Evolutionary conservation across 2,797 vertebrate species (phyloP).

Genomic region (Trichosurus vulpecula): DNA sequence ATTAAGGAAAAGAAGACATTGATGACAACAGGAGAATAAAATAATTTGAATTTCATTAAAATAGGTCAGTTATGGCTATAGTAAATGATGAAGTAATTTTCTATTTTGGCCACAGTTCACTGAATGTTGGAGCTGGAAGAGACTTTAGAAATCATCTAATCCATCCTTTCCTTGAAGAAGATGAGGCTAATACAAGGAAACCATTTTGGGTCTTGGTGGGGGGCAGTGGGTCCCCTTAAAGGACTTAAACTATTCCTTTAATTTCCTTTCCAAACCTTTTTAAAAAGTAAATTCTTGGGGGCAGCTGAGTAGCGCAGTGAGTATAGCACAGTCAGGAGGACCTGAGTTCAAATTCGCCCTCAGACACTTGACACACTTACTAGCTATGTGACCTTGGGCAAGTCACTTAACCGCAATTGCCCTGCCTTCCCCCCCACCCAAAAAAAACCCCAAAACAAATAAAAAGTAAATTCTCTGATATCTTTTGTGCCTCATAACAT

Average conservation of each 20-base stretch:
- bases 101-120: background rate
- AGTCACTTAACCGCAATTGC: too few relatives aligned
- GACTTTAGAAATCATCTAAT: background rate
- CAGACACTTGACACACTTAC: too few relatives aligned
- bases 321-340: too few relatives aligned
- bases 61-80: background rate
- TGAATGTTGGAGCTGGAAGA: background rate
- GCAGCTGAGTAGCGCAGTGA: too few relatives aligned
- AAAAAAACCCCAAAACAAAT: too few relatives aligned
- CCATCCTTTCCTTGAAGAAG: background rate
- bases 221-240: fast-evolving
- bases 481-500: background rate
- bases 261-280: background rate
- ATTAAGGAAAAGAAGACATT: constrained; percentile 16
- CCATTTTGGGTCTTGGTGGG: background rate
- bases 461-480: background rate
- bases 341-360: too few relatives aligned
- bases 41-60: background rate
- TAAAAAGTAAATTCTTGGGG: background rate
- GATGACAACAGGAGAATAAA: background rate
- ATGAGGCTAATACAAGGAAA: background rate
- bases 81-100: background rate
- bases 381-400: too few relatives aligned
- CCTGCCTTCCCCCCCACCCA: too few relatives aligned
- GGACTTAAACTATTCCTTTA: background rate